phyloP scores from a whole-genome alignment of 1,140 invertebrate species.

The Pseudomyrmex gracilis region DNA sequence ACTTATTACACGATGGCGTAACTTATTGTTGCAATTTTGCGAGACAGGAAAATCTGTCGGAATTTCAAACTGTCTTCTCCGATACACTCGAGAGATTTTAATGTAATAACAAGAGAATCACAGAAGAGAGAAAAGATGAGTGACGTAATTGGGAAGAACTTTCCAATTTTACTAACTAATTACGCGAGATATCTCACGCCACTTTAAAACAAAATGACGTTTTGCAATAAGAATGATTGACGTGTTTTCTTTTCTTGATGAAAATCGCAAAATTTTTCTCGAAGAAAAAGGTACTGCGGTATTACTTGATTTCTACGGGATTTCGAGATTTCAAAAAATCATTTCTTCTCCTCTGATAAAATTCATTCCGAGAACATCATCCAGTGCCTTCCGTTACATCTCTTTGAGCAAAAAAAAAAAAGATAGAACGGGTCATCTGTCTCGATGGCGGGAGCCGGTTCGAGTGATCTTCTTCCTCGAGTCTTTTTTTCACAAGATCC shows the following conservation, averaged over 20 bases:
- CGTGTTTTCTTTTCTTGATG: not conserved
- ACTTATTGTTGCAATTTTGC: constrained; percentile 52
- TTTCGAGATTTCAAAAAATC: too few species aligned
- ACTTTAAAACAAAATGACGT: not conserved
- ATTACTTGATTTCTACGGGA: not conserved
- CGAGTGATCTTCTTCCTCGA: constrained; percentile 63
- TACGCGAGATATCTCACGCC: constrained; percentile 11
- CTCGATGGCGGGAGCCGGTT: constrained; percentile 17
- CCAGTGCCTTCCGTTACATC: not conserved
- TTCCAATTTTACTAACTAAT: constrained; percentile 36
- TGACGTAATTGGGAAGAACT: constrained; percentile 28
- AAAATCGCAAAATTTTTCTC: not conserved
- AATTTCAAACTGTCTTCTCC: constrained; percentile 40
- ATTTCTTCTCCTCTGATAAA: not conserved
- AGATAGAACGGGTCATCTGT: not conserved
- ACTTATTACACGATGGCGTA: constrained; percentile 50
- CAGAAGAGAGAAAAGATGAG: constrained; percentile 6
- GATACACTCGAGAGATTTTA: constrained; percentile 42
- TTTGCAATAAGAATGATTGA: constrained; percentile 1
- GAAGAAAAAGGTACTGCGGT: not conserved
- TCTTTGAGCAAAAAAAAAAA: not conserved
- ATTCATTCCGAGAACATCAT: constrained; percentile 18
- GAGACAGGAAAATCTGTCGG: constrained; percentile 46
- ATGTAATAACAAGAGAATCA: constrained; percentile 44
- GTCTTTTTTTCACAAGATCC: constrained; percentile 49